phyloP scores from a whole-genome alignment of 2,888 invertebrate species.

The Leptinotarsa rubiginosa region DNA sequence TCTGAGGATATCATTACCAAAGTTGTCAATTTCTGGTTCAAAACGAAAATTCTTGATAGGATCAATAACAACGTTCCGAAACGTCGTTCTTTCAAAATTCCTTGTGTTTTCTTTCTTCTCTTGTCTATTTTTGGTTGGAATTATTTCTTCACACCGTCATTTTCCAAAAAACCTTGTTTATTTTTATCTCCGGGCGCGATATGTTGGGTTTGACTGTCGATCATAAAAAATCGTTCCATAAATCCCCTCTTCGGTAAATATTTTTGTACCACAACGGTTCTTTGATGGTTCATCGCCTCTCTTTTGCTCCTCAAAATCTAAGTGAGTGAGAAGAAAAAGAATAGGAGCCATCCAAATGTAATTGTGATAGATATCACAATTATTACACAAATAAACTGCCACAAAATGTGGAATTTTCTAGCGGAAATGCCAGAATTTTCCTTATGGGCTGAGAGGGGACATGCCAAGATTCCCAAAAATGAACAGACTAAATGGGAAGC shows the following conservation, averaged over 20 bases:
- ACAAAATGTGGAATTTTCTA: slow-evolving; percentile 39
- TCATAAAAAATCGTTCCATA: slow-evolving; percentile 46
- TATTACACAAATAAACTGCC: slow-evolving; percentile 50
- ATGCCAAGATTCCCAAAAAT: slow-evolving; percentile 56
- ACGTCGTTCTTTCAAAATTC: neutral
- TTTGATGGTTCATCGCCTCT: slow-evolving; percentile 47
- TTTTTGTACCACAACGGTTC: slow-evolving; percentile 45
- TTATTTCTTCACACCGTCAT: neutral
- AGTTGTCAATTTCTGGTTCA: neutral
- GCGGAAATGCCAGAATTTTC: slow-evolving; percentile 38
- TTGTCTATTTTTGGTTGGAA: neutral
- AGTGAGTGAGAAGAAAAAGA: slow-evolving; percentile 34
- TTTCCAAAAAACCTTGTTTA: slow-evolving; percentile 28
- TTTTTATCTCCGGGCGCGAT: slow-evolving; percentile 44
- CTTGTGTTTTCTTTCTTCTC: neutral
- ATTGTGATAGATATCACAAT: slow-evolving; percentile 36
- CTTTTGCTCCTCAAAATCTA: slow-evolving; percentile 44
- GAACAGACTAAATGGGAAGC: slow-evolving; percentile 59
- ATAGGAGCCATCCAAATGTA: slow-evolving; percentile 41
- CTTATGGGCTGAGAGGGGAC: slow-evolving; percentile 52
- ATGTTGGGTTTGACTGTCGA: slow-evolving; percentile 44
- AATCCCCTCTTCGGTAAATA: slow-evolving; percentile 42
- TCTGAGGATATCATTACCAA: neutral
- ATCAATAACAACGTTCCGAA: neutral
- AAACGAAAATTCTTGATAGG: neutral